Conservation (phyloP, 1,140 invertebrate genomes). For the Ptiloglossa arizonensis region DNA sequence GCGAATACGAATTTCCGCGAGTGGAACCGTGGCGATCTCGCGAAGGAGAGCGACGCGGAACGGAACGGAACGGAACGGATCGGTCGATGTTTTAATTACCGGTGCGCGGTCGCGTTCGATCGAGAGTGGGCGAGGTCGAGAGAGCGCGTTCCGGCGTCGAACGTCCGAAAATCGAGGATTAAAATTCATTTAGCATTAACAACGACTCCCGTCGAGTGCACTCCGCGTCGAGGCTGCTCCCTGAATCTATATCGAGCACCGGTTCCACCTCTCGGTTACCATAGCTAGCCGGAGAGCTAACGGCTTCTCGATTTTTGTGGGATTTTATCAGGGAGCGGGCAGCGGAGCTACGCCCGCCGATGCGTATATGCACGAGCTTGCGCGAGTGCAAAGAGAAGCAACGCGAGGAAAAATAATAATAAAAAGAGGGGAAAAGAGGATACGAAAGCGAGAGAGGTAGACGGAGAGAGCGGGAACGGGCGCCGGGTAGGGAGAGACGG, state of each 20-base stretch:
- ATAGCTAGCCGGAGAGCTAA: slow-evolving; percentile 64
- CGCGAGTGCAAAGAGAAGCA: slow-evolving; percentile 59
- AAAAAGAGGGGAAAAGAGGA: slow-evolving; percentile 15
- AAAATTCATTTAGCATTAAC: slow-evolving; percentile 60
- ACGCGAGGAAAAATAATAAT: slow-evolving; percentile 45
- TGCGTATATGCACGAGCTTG: slow-evolving; percentile 65
- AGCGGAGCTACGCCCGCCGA: slow-evolving; percentile 61
- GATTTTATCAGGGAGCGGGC: slow-evolving; percentile 67
- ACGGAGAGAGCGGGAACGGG: slow-evolving; percentile 10
- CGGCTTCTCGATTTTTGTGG: slow-evolving; percentile 70
- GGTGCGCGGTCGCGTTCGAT: not conserved
- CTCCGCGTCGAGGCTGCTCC: slow-evolving; percentile 62
- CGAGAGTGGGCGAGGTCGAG: slow-evolving; percentile 7
- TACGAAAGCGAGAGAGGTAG: not conserved
- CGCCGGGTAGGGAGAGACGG: slow-evolving; percentile 6
- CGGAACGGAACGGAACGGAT: no score
- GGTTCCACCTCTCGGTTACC: slow-evolving; percentile 66
- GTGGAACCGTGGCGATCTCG: no score
- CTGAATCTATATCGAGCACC: slow-evolving; percentile 66
- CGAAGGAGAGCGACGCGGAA: no score
- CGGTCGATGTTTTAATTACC: slow-evolving; percentile 47
- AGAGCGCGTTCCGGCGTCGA: slow-evolving; percentile 38
- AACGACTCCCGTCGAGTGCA: slow-evolving; percentile 59
- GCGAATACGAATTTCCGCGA: no score
- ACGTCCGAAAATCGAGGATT: slow-evolving; percentile 37